Conservation (phyloP, 2,888 invertebrate species). For the Julus scandinavius region DNA sequence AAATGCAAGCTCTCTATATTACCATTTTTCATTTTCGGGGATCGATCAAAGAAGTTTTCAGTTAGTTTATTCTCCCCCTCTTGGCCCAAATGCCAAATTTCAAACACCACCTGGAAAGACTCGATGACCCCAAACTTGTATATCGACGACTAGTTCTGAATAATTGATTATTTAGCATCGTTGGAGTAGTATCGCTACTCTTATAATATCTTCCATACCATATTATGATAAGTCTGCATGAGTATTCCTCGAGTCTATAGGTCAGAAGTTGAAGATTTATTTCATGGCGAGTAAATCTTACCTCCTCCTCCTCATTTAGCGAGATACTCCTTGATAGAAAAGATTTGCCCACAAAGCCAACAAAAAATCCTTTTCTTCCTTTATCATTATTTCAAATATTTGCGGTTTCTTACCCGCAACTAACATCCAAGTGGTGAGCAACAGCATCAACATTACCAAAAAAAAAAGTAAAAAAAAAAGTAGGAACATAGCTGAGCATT, state of each 20-base stretch:
- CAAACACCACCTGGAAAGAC: background rate
- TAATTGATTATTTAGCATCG: constrained; percentile 36
- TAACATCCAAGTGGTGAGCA: constrained; percentile 31
- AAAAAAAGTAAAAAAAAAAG: background rate
- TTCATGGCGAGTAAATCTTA: background rate
- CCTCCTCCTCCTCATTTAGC: constrained; percentile 20
- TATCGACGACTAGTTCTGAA: constrained; percentile 38
- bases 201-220: background rate
- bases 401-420: constrained; percentile 44
- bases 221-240: background rate
- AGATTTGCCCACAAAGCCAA: constrained; percentile 15
- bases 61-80: too few species aligned
- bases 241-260: background rate
- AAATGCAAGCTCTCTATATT: background rate
- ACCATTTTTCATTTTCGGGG: too few species aligned
- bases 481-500: constrained; percentile 10
- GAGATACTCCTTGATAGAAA: background rate
- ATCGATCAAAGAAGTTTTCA: too few species aligned
- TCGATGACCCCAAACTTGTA: background rate
- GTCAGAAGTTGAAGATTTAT: constrained; percentile 36
- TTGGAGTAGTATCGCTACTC: background rate
- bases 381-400: constrained; percentile 41
- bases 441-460: background rate
- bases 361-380: background rate
- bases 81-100: background rate